Base-by-base conservation (phyloP, 2,888 invertebrate species). In the Mesochorus sp. region DNA sequence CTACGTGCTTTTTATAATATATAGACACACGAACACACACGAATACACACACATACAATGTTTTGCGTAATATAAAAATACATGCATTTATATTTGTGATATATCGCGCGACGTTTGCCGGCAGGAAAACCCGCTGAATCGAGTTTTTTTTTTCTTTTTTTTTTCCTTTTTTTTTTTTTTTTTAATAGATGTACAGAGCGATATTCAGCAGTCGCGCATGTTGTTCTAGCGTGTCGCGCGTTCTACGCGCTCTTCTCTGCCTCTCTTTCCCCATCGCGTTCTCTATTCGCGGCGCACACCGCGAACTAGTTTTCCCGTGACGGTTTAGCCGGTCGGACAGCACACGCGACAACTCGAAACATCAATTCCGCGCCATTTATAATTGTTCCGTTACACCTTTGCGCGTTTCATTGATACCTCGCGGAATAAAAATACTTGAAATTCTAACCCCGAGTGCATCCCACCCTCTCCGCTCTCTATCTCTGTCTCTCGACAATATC, bases 221-320 rank as follows among this genome's bases (percentile, higher is more conserved):
- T 59, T 74, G 59, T 53, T 66, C 59, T 70, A 66, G 70, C 78
- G 66, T 79, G 78, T 79, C 75, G 61, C 64, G 68, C 64, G 70
- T 79, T 79, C 70, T 68, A 67, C 67, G 55, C 67, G 28, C 55
- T 17, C 6, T 44, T 12, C 44, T 44, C 8, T 44, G 39, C 37
- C 42, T 51, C 71, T 61, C 73, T 37, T 37, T 51, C 59, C 37
- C 47, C 8, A n/a, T n/a, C n/a, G n/a, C 55, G 55, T 68, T 64
- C 62, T 62, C 55, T 59, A 49, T 53, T 70, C 59, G 24, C 47
- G 19, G 5, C 47, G 19, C 51, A 51, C 64, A 66, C 51, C 44
- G 6, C 24, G 70, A 44, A 70, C 78, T 71, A 79, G 78, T 79
- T 79, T 75, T 75, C 75, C 75, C 70, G 70, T 61, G 78, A 55